Evolutionary conservation across 2,888 invertebrate species (phyloP).

Genomic region (Apamea sordens): DNA sequence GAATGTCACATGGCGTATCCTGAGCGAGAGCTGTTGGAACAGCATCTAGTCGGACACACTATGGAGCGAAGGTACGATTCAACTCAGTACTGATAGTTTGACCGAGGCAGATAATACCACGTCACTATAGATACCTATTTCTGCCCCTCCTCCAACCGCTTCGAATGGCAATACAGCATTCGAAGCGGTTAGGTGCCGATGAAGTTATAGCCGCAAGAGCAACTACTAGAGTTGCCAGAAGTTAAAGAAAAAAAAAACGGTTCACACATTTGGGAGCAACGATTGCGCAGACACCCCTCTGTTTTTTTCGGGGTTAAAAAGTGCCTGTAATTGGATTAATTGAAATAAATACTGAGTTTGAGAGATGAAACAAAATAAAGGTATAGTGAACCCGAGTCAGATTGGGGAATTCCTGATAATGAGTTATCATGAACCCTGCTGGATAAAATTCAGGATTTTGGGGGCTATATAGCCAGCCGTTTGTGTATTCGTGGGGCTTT

Average conservation of each 20-base stretch:
- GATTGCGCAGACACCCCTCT: too few species aligned
- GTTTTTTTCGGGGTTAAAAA: neutral
- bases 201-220: neutral
- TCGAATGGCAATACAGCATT: too few species aligned
- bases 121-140: neutral
- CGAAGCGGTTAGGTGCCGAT: neutral
- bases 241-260: too few species aligned
- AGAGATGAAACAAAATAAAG: neutral
- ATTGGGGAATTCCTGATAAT: neutral
- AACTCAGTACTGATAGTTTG: neutral
- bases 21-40: slow-evolving; percentile 95
- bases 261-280: too few species aligned
- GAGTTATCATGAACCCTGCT: neutral
- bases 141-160: neutral
- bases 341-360: neutral
- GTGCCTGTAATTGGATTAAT: neutral
- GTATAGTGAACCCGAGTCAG: neutral
- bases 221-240: too few species aligned
- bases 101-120: neutral
- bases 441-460: neutral
- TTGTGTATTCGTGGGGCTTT: neutral
- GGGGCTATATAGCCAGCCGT: neutral
- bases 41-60: slow-evolving; percentile 96
- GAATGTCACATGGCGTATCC: slow-evolving; percentile 97
- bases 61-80: slow-evolving; percentile 92